phyloP scores from a whole-genome alignment of 92 coral and sea anemone genomes.

The Phymanthus crucifer region DNA sequence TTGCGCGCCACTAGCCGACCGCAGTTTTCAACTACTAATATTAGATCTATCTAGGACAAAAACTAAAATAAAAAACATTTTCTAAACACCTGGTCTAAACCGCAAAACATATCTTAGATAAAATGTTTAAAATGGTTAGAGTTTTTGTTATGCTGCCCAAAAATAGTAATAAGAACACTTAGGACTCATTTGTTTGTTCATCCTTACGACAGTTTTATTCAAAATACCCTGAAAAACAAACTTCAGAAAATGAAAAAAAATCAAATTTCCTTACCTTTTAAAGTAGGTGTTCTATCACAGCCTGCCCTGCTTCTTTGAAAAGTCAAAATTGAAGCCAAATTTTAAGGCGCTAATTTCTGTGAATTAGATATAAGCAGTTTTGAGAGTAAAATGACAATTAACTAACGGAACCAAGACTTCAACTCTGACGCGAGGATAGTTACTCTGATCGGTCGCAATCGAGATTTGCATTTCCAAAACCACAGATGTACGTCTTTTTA shows the following conservation, averaged over 20 bases:
- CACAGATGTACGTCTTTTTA: neutral
- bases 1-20: too few relatives aligned
- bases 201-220: too few relatives aligned
- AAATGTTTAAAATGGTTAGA: neutral
- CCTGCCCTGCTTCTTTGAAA: neutral
- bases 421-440: neutral
- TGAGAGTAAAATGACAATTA: neutral
- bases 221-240: neutral
- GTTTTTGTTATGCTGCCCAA: neutral
- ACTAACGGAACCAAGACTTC: neutral
- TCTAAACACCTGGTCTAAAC: too few relatives aligned
- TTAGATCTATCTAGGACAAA: too few relatives aligned
- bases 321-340: neutral
- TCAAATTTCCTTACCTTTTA: neutral
- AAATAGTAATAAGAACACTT: neutral
- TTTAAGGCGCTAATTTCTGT: neutral
- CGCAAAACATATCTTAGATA: too few relatives aligned
- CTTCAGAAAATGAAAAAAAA: neutral
- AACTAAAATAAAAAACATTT: too few relatives aligned
- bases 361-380: neutral
- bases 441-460: too few relatives aligned
- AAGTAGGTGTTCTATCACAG: neutral
- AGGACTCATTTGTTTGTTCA: neutral
- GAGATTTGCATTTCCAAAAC: too few relatives aligned
- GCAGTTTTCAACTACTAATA: too few relatives aligned